A percentile compares a stretch with the other conserved stretches of the same genome.
phyloP scores from a whole-genome alignment of 2,113 vertebrate species.

The Gavialis gangeticus region DNA sequence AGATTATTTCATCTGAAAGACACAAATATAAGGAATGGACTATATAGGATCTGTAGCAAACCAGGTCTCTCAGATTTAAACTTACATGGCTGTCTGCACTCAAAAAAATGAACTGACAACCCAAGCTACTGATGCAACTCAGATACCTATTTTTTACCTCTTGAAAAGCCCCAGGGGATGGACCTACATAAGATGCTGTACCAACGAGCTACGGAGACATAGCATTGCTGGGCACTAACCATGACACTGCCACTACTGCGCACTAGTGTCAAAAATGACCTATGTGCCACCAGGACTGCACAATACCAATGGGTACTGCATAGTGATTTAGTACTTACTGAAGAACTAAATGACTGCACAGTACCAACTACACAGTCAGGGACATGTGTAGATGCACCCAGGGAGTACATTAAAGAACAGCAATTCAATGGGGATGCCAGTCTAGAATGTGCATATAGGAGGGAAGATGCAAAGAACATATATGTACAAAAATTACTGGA shows the following conservation, averaged over 20 bases:
- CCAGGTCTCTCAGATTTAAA: not conserved
- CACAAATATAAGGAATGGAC: fast-evolving
- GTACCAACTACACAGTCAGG: too few species aligned
- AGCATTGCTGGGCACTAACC: too few species aligned
- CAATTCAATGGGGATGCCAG: not conserved
- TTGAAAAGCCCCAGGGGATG: not conserved
- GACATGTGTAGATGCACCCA: not conserved
- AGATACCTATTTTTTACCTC: fast-evolving
- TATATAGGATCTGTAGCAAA: not conserved
- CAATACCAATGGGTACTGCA: too few species aligned
- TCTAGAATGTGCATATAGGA: not conserved
- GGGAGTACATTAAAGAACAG: not conserved
- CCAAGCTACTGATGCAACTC: not conserved
- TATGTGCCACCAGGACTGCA: too few species aligned
- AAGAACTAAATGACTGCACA: too few species aligned
- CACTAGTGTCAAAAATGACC: too few species aligned
- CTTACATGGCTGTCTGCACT: not conserved
- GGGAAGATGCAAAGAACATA: not conserved
- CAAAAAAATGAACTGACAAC: fast-evolving
- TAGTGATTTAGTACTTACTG: too few species aligned
- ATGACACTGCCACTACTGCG: too few species aligned
- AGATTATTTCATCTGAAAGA: fast-evolving
- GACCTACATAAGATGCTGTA: too few species aligned
- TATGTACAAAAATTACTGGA: not conserved
- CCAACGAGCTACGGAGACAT: too few species aligned